phyloP scores from a whole-genome alignment of 2,888 invertebrate species.

The Abscondita cerata region DNA sequence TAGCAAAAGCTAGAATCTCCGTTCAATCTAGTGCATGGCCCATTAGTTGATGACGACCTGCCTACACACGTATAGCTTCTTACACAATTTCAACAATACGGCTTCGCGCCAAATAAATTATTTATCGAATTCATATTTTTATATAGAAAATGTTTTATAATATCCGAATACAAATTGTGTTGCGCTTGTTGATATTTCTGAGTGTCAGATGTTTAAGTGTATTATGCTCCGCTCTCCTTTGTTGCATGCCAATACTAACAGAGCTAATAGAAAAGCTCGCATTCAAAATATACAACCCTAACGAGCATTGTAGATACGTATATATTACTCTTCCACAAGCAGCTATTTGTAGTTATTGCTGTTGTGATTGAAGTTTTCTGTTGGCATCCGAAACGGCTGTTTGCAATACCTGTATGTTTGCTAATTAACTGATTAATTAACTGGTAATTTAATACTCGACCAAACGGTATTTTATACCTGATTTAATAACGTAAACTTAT shows the following conservation, averaged over 20 bases:
- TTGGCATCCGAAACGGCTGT: constrained; percentile 32
- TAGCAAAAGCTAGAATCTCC: constrained; percentile 40
- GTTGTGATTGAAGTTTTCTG: constrained; percentile 40
- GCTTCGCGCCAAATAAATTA: constrained; percentile 10
- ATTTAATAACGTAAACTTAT: too few relatives aligned
- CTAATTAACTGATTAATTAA: too few relatives aligned
- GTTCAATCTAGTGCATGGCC: constrained; percentile 38
- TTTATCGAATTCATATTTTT: background rate
- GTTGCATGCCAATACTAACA: constrained; percentile 34
- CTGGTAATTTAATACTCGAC: too few relatives aligned
- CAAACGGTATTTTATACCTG: too few relatives aligned
- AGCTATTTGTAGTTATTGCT: constrained; percentile 45
- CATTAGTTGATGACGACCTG: constrained; percentile 48
- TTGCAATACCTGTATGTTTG: constrained; percentile 19
- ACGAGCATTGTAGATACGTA: constrained; percentile 40
- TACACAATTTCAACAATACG: constrained; percentile 28
- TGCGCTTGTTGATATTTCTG: too few relatives aligned
- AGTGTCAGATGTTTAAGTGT: background rate
- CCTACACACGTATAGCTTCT: constrained; percentile 40
- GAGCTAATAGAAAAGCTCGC: constrained; percentile 47
- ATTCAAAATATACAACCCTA: constrained; percentile 38
- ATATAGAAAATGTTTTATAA: constrained; percentile 3
- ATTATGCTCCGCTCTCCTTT: constrained; percentile 29
- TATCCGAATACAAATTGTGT: too few relatives aligned
- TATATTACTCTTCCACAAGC: constrained; percentile 41